Evolutionary conservation across 2,888 invertebrate species (phyloP).

Genomic region (Acanthosepion pharaonis): DNA sequence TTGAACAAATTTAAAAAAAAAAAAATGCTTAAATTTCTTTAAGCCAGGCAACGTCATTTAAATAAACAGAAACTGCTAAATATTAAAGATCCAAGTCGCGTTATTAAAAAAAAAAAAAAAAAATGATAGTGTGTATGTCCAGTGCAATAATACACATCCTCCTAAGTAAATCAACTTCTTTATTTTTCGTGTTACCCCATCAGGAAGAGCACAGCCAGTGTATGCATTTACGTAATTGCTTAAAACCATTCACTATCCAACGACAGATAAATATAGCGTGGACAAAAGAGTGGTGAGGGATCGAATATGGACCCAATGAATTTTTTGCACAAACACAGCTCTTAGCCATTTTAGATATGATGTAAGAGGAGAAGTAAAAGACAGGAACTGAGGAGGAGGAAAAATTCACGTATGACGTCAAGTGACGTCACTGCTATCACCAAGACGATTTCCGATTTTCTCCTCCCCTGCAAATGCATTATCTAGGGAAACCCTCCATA

Average conservation of each 20-base stretch:
- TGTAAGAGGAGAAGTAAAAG: background rate
- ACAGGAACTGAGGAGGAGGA: background rate
- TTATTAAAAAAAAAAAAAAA: background rate
- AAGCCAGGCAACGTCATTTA: background rate
- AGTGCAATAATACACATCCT: background rate
- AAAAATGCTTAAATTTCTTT: background rate
- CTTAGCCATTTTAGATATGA: conserved; percentile 33
- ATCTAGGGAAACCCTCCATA: background rate
- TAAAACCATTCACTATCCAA: background rate
- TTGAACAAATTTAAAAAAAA: no score
- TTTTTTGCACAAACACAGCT: background rate
- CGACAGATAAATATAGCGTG: background rate
- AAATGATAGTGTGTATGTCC: background rate
- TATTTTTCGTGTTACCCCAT: background rate
- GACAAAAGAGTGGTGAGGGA: background rate
- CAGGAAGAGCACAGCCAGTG: background rate
- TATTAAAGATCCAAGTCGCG: background rate
- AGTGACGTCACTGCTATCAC: conserved; percentile 6
- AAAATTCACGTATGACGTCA: background rate
- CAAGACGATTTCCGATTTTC: conserved; percentile 36
- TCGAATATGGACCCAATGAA: background rate
- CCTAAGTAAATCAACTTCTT: background rate
- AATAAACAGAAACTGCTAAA: background rate
- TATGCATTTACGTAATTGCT: background rate
- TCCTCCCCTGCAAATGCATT: background rate